Evolutionary conservation across 2,113 vertebrate genomes (phyloP), one percentile per base, ranked within the genome.

Genomic region (Phyllostomus hastatus): DNA sequence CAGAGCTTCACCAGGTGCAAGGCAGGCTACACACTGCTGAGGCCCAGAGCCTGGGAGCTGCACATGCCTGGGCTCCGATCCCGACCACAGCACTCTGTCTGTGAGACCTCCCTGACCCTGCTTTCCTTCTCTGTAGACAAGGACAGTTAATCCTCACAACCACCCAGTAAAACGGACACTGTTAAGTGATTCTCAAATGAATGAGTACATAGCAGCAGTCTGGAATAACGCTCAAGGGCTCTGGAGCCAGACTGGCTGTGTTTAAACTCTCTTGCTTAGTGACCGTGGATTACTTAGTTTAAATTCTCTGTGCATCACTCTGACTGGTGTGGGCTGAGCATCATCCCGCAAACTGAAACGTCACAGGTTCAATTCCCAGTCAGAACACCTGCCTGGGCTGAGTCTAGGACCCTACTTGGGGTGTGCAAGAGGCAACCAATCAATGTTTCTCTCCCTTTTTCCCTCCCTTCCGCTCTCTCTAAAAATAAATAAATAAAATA

Each of bases 201-300:
- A 35, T 0, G 33, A 73, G 16, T 2, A 24, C 0, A 19, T 12
- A 79, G 3, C 5, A 38, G 31, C 4, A 20, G 9, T 57, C 9
- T 48, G 41, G 1, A 52, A 35, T 1, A 52, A 7, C 35, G 84
- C 78, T 54, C 31, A 48, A 38, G 33, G 43, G 33, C 10, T 38
- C 79, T 72, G 35, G 41, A 69, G 22, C 22, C 69, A 67, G 57
- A 48, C 1, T 35, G 67, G 35, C 35, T 48, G 4, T 4, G 24
- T 57, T 54, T 66, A 46, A 80, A 70, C n/a, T 70, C 81, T 33
- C 59, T 24, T 33, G 22, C 15, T 11, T 8, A 59, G 38, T 78
- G 43, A 64, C 43, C 17, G 1, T 41, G 19, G 20, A 69, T 16
- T 73, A 31, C 11, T 17, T 22, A n/a, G 31, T 82, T 84, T 17